phyloP scores from a whole-genome alignment of 35 echinoderm and acorn worm genomes.

The Hemicentrotus pulcherrimus region DNA sequence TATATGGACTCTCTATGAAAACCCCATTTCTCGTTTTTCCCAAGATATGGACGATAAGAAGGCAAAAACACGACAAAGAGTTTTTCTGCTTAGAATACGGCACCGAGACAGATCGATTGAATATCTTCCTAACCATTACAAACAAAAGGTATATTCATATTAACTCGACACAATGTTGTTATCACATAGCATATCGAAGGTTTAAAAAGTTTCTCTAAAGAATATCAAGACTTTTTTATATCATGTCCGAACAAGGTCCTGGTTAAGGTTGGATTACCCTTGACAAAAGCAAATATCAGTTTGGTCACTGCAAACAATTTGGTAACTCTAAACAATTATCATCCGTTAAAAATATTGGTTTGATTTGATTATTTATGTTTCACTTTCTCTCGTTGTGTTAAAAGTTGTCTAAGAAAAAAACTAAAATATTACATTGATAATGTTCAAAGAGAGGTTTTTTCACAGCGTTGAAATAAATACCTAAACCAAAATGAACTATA shows the following conservation, averaged over 20 bases:
- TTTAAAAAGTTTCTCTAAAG: no score
- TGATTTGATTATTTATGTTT: no score
- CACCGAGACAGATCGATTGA: not conserved
- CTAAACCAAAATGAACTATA: not conserved
- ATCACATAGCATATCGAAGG: no score
- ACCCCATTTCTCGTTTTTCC: not conserved
- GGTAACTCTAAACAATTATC: not conserved
- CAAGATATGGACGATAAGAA: not conserved
- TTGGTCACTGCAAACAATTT: not conserved
- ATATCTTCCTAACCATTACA: not conserved
- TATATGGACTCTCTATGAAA: not conserved
- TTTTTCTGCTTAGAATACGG: constrained; percentile 20
- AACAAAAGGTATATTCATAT: not conserved
- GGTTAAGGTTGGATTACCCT: no score
- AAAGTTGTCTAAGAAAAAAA: not conserved
- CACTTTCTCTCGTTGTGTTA: no score
- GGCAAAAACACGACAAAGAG: not conserved
- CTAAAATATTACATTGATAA: not conserved
- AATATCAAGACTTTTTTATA: no score
- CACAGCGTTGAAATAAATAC: not conserved
- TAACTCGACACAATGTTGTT: not conserved
- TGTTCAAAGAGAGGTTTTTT: not conserved
- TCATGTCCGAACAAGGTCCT: no score
- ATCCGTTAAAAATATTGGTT: not conserved
- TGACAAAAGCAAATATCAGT: not conserved